Evolutionary conservation across 37 sponge, comb jelly and placozoan species (phyloP).

Genomic region (Dysidea cf. avara): DNA sequence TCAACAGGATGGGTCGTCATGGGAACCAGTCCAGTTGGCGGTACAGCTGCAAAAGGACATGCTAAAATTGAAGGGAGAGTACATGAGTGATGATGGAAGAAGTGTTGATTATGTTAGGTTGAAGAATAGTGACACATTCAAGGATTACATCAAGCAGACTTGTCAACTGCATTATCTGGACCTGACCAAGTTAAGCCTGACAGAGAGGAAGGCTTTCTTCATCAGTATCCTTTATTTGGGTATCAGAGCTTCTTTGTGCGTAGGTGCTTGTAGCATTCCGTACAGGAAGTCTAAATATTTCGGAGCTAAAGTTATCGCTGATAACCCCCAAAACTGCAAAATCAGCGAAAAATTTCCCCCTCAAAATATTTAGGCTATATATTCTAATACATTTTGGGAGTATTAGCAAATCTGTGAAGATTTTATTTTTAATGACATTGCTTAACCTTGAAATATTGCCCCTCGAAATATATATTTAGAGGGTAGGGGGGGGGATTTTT

Average conservation of each 20-base stretch:
- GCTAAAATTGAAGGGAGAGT: conserved; percentile 60
- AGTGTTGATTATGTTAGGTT: conserved; percentile 68
- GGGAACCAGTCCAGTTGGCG: conserved; percentile 24
- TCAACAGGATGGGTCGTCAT: not conserved
- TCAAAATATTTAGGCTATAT: no score
- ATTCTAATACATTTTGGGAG: no score
- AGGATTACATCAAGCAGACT: conserved; percentile 30
- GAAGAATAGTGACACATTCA: conserved; percentile 40
- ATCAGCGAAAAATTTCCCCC: no score
- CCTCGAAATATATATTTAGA: no score
- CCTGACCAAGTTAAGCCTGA: conserved; percentile 12
- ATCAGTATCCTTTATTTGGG: conserved; percentile 92
- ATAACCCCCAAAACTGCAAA: no score
- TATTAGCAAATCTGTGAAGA: no score
- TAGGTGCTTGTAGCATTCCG: not conserved
- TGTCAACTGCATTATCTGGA: conserved; percentile 36
- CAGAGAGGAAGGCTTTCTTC: conserved; percentile 75
- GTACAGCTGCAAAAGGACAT: conserved; percentile 58
- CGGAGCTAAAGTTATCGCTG: no score
- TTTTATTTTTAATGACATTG: no score
- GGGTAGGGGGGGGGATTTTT: no score
- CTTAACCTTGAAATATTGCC: no score
- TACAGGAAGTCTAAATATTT: no score
- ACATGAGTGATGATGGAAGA: conserved; percentile 67
- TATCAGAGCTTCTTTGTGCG: not conserved